Evolutionary conservation across 2,797 vertebrate genomes (phyloP), one percentile per base, ranked within the genome.

Genomic region (Discoglossus pictus): DNA sequence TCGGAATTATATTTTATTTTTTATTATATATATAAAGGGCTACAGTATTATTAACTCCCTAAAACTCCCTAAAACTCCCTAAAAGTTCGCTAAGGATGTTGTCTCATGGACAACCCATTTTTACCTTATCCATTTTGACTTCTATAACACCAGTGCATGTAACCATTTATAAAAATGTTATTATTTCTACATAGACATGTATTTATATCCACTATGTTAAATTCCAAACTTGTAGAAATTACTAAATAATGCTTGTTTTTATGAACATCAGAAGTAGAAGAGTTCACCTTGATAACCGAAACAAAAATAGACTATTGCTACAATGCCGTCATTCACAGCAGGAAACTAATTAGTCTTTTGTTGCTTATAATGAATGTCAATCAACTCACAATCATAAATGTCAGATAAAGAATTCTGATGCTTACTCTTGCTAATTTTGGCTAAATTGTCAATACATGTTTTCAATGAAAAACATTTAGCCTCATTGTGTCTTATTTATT

Each of bases 341-440:
- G 56, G 58, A 71, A 56, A 31, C 65, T 71, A 71, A 71, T 71
- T 71, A 71, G 68, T 46, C 53, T 71, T 71, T 71, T 65, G 68
- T 65, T 64, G 48, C 52, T 52, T 64, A 59, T 65, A 71, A 59
- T 59, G 61, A 64, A 34, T 71, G 68, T 71, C 68, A 64, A 71
- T 71, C 61, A 71, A 64, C 53, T 39, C 53, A 31, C 27, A 36
- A 65, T 59, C 64, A 58, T 44, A 59, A 20, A 38, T 59, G 61
- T 18, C 68, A 58, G 53, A 43, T 31, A 71, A 71, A 71, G 53
- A 65, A 71, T 64, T 40, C 58, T 63, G 60, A 24, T 27, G 68
- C 68, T 64, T 63, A 65, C 38, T 54, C 44, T 59, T 52, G 65
- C 61, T 59, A 58, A 50, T 56, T 63, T 44, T 56, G 24, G 25